phyloP scores from a whole-genome alignment of 2,113 vertebrate species.

The Phyllostomus discolor region DNA sequence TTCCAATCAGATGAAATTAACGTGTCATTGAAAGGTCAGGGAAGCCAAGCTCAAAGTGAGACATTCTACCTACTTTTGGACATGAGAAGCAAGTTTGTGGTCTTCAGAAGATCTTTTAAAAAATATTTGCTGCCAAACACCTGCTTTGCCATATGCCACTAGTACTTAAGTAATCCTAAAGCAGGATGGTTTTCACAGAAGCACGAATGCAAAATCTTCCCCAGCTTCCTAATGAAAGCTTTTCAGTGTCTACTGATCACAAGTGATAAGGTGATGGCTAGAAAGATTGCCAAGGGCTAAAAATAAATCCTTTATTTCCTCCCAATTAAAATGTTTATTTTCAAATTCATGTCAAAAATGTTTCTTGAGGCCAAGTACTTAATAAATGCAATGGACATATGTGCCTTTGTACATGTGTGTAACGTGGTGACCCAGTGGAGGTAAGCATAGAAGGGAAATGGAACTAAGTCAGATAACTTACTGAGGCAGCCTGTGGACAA shows the following conservation, averaged over 20 bases:
- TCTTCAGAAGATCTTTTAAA: constrained; percentile 41
- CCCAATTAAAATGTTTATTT: neutral
- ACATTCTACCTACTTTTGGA: constrained; percentile 21
- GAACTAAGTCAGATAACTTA: neutral
- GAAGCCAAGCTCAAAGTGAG: neutral
- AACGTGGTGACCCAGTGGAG: neutral
- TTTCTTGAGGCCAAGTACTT: neutral
- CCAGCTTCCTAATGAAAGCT: constrained; percentile 18
- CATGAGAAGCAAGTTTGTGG: constrained; percentile 34
- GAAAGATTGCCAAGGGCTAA: neutral
- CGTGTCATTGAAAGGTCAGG: neutral
- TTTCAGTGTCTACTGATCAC: neutral
- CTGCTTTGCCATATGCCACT: constrained; percentile 29
- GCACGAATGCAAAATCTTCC: neutral
- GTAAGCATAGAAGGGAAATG: neutral
- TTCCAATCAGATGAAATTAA: constrained; percentile 7
- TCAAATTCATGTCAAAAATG: neutral
- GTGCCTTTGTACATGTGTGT: neutral
- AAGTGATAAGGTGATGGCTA: neutral
- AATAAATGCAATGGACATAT: neutral
- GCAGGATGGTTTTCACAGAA: neutral
- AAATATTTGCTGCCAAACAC: constrained; percentile 29
- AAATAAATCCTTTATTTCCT: constrained; percentile 29
- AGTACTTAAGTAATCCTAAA: constrained; percentile 19
- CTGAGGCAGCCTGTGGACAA: neutral